A percentile compares a stretch with the other conserved stretches of the same genome.
These are phyloP conservation scores for Panthera tigris DNA, from an alignment of 2,113 vertebrate species.

Conservation along the genomic window DNA sequence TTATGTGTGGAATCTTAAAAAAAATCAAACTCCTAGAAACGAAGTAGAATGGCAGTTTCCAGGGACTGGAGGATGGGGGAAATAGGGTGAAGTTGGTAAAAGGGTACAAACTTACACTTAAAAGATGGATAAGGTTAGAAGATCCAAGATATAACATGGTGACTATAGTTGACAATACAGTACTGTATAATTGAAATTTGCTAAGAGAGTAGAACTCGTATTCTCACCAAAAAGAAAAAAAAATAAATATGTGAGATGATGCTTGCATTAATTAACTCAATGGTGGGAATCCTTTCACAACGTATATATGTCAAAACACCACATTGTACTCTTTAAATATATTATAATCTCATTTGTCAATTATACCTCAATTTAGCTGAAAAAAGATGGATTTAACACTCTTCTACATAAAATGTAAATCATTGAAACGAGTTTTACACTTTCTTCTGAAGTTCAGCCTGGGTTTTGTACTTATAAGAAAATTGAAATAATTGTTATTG, in stretches of 20 bases:
- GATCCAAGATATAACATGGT: background rate
- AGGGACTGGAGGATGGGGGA: background rate
- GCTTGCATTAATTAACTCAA: background rate
- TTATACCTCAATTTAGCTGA: background rate
- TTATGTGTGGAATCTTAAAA: background rate
- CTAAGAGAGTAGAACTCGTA: background rate
- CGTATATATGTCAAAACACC: background rate
- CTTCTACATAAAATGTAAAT: background rate
- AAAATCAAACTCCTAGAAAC: background rate
- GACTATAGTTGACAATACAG: background rate
- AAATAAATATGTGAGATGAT: background rate
- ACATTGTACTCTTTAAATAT: background rate
- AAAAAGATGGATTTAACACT: background rate
- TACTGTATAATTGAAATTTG: background rate
- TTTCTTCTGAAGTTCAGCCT: constrained; percentile 1
- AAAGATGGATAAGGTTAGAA: background rate
- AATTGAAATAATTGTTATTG: constrained; percentile 43
- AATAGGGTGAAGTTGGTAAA: background rate
- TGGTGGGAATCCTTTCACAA: background rate
- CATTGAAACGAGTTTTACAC: background rate
- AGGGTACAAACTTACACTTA: background rate
- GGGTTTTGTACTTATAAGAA: background rate
- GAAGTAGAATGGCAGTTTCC: background rate
- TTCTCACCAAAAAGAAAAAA: background rate
- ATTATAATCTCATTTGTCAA: background rate